phyloP scores from a whole-genome alignment of 1,140 invertebrate genomes.

The Aphelenchoides besseyi region DNA sequence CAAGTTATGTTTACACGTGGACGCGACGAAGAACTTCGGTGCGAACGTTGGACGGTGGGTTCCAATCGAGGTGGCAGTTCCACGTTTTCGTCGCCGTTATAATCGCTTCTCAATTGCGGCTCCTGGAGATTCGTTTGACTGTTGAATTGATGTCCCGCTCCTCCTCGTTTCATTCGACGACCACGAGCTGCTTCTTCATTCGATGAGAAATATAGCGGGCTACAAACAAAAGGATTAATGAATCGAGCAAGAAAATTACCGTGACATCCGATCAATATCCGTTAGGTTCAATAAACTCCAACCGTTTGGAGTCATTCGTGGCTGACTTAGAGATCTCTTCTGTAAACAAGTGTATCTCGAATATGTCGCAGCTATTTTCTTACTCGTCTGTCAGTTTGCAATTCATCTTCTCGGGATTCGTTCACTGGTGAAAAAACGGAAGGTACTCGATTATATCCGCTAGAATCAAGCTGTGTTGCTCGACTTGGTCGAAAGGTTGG shows the following conservation, averaged over 20 bases:
- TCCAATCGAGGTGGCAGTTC: background rate
- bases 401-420: background rate
- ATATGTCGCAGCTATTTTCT: too few relatives aligned
- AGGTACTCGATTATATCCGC: too few relatives aligned
- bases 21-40: background rate
- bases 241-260: background rate
- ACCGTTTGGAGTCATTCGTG: slow-evolving; percentile 14
- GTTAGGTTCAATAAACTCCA: slow-evolving; percentile 27
- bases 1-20: background rate
- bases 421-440: too few relatives aligned
- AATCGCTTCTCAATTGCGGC: background rate
- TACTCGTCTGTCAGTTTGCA: background rate
- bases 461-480: too few relatives aligned
- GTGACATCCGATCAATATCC: slow-evolving; percentile 23
- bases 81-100: slow-evolving; percentile 1
- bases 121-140: slow-evolving; percentile 28
- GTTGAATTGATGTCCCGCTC: slow-evolving; percentile 23
- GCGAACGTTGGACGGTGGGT: background rate
- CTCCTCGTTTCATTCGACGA: slow-evolving; percentile 20
- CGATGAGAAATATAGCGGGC: slow-evolving; percentile 15
- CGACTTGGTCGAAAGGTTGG: background rate
- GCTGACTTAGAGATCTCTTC: slow-evolving; percentile 8
- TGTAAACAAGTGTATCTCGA: slow-evolving; percentile 23
- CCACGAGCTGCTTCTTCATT: slow-evolving; percentile 20
- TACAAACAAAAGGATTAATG: background rate